Conservation (phyloP, 35 echinoderm and acorn worm species). For the Heliocidaris tuberculata region DNA sequence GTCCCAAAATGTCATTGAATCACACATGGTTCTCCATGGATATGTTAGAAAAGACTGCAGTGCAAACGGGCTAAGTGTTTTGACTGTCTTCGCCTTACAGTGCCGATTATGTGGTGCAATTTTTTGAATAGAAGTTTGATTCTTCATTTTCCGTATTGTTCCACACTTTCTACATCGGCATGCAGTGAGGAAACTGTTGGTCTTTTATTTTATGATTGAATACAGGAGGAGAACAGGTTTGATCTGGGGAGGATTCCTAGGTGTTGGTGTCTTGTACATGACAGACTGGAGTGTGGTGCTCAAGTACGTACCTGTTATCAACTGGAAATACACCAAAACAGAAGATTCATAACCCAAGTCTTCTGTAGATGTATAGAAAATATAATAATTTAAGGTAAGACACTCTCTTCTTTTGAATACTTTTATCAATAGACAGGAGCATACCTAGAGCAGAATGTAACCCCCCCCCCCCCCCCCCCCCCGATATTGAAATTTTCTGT, state of each 20-base stretch:
- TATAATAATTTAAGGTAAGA: constrained; percentile 5
- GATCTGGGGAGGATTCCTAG: constrained; percentile 40
- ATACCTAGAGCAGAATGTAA: too few species aligned
- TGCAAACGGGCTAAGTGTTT: too few species aligned
- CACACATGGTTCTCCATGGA: too few species aligned
- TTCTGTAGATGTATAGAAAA: constrained; percentile 13
- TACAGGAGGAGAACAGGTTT: constrained; percentile 42
- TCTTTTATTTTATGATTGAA: not conserved
- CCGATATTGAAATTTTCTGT: too few species aligned
- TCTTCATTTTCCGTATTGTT: not conserved
- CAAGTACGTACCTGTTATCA: constrained; percentile 35
- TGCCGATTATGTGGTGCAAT: not conserved
- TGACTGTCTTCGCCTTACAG: too few species aligned
- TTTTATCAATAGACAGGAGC: not conserved
- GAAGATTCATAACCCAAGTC: constrained; percentile 29
- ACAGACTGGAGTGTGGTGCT: constrained; percentile 48
- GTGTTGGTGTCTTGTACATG: constrained; percentile 32
- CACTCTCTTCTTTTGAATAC: not conserved
- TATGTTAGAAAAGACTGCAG: too few species aligned
- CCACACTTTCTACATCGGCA: not conserved
- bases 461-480: too few species aligned
- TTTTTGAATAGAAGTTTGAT: not conserved
- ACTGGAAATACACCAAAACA: constrained; percentile 50
- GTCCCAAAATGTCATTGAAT: too few species aligned
- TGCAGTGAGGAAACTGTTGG: not conserved